Evolutionary conservation across 2,113 vertebrate species (phyloP).

Genomic region (Amblyopsis rosae): DNA sequence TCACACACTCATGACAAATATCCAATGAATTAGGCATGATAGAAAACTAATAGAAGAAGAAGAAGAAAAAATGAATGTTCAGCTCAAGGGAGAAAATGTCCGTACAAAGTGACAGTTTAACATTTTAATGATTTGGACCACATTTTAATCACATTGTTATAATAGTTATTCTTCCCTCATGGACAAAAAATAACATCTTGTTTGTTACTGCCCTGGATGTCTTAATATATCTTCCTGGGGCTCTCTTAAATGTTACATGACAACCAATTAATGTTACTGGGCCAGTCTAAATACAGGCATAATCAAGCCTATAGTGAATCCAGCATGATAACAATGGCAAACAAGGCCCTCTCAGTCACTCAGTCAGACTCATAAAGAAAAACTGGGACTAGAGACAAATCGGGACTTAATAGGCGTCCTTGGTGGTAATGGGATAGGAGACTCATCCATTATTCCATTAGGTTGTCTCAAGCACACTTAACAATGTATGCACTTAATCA

Average conservation of each 20-base stretch:
- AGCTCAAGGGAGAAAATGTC: too few relatives aligned
- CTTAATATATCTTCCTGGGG: conserved; percentile 49
- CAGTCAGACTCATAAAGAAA: conserved; percentile 25
- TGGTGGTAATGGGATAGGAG: conserved; percentile 55
- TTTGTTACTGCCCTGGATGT: conserved; percentile 42
- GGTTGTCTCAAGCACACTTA: conserved; percentile 47
- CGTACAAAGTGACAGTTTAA: too few relatives aligned
- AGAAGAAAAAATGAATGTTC: too few relatives aligned
- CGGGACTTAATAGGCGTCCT: conserved; percentile 47
- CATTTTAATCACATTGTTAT: conserved; percentile 28
- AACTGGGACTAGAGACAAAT: conserved; percentile 54
- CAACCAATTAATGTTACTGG: conserved; percentile 34
- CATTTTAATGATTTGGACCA: too few relatives aligned
- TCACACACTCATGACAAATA: too few relatives aligned
- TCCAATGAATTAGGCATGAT: too few relatives aligned
- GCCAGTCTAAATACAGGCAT: conserved; percentile 41
- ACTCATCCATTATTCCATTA: conserved; percentile 56
- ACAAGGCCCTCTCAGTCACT: conserved; percentile 46
- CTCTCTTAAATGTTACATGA: conserved; percentile 52
- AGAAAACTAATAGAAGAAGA: too few relatives aligned
- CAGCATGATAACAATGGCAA: conserved; percentile 51
- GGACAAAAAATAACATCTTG: conserved; percentile 14
- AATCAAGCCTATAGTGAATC: conserved; percentile 39
- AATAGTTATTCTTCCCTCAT: conserved; percentile 45
- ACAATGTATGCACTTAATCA: conserved; percentile 62